Base-by-base conservation (phyloP, 1,140 invertebrate genomes). In the Mylabris phalerata region DNA sequence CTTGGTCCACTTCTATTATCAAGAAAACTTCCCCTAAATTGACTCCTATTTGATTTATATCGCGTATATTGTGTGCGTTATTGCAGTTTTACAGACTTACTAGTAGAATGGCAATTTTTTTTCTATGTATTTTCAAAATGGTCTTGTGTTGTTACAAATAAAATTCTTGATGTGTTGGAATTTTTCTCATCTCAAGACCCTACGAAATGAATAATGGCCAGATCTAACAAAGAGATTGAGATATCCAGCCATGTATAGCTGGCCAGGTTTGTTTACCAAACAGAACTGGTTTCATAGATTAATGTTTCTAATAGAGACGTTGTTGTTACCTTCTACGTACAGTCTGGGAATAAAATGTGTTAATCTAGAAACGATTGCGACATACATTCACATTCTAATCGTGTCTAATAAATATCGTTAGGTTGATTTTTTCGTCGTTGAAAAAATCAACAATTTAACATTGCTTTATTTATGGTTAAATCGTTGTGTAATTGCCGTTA, bases 171-270 rank as follows among this genome's bases (percentile, higher is more conserved):
- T 52, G 55, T 46, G 50, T 59, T 50, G 64, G 59, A 66, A 63
- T 66, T 62, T 55, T 63, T 58, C 10, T 61, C 41, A 32, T 4
- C 32, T 19, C 19, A 19, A 19, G 64, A 59, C 55, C 64, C 55
- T 57, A 58, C 45, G 47, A 63, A 63, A 63, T 66, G 64, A 66
- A 50, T 50, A 52, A 66, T 55, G 64, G 48, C 49, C 38, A 51
- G 39, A 50, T 42, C 58, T 39, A 56, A 65, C 64, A 66, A 66
- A 66, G 61, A 66, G 64, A 66, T 66, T 63, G 60, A 66, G 61
- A 66, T 63, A 66, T 66, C 55, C 61, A 63, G 51, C 50, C 47
- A 63, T 57, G 51, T 19, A 19, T 19, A 19, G 61, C 58, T 48
- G 51, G 57, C 44, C 41, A 59, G 55, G 56, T 62, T 55, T 59